phyloP scores from a whole-genome alignment of 2,113 vertebrate genomes.

The Otis tarda region DNA sequence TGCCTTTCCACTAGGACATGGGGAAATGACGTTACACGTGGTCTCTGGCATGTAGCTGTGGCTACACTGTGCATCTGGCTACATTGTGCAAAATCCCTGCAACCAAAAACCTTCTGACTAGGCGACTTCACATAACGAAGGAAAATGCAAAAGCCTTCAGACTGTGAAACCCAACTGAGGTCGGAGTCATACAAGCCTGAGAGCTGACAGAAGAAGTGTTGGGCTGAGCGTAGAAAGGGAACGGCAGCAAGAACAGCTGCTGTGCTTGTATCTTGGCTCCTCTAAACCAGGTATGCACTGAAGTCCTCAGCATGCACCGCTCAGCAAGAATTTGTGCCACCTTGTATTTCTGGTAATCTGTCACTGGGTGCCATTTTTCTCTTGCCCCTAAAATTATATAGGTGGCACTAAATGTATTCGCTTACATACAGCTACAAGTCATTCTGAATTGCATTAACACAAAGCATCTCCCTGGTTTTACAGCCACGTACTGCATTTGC shows the following conservation, averaged over 20 bases:
- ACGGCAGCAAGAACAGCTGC: background rate
- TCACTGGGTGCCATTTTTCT: background rate
- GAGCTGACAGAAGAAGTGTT: background rate
- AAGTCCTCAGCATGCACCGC: fast-evolving
- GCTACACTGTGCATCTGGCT: too few species aligned
- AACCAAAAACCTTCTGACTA: background rate
- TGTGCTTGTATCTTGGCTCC: background rate
- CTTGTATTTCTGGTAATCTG: background rate
- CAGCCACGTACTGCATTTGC: background rate
- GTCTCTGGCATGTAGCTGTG: too few species aligned
- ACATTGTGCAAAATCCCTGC: background rate
- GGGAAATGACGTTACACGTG: background rate
- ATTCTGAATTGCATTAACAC: background rate
- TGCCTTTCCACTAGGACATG: background rate
- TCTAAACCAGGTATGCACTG: background rate
- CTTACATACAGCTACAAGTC: background rate
- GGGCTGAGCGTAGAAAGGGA: background rate
- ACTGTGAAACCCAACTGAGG: background rate
- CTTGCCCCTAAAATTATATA: background rate
- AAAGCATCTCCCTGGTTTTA: background rate
- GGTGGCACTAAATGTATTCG: background rate
- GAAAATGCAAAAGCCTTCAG: background rate
- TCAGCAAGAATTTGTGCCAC: background rate
- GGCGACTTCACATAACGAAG: background rate
- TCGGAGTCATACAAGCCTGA: too few species aligned